Evolutionary conservation across 2,113 vertebrate species (phyloP).

Genomic region (Jacana jacana): DNA sequence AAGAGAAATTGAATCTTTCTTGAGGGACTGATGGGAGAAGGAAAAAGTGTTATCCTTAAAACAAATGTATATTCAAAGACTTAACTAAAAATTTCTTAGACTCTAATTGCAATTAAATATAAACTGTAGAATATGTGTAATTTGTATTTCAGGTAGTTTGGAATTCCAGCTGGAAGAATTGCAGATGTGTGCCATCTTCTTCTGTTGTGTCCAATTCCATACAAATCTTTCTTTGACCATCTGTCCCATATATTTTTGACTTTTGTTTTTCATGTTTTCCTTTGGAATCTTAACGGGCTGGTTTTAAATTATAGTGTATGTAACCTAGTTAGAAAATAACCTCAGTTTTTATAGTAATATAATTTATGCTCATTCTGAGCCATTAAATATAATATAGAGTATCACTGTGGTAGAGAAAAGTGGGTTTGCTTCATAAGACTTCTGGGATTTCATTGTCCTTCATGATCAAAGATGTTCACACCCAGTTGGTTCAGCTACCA

Average conservation of each 20-base stretch:
- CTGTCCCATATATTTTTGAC: background rate
- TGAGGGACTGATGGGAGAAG: background rate
- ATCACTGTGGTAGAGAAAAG: background rate
- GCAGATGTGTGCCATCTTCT: background rate
- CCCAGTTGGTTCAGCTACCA: background rate
- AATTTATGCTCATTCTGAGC: background rate
- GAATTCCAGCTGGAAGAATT: background rate
- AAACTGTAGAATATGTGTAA: background rate
- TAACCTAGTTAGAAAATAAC: background rate
- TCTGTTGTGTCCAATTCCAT: background rate
- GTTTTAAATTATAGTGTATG: background rate
- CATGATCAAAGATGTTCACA: background rate
- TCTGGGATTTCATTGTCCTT: background rate
- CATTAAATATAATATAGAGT: background rate
- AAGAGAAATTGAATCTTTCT: background rate
- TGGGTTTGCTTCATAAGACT: background rate
- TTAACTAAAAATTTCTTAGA: background rate
- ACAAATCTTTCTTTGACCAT: background rate
- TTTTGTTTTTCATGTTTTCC: background rate
- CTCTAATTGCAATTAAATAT: background rate
- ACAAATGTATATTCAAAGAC: background rate
- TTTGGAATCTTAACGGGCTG: background rate
- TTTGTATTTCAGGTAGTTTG: background rate
- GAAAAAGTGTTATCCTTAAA: background rate
- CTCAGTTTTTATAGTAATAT: background rate